These are phyloP conservation scores for Brachionus manjavacas DNA, from an alignment of 1,140 invertebrate genomes.

Conservation along the genomic window DNA sequence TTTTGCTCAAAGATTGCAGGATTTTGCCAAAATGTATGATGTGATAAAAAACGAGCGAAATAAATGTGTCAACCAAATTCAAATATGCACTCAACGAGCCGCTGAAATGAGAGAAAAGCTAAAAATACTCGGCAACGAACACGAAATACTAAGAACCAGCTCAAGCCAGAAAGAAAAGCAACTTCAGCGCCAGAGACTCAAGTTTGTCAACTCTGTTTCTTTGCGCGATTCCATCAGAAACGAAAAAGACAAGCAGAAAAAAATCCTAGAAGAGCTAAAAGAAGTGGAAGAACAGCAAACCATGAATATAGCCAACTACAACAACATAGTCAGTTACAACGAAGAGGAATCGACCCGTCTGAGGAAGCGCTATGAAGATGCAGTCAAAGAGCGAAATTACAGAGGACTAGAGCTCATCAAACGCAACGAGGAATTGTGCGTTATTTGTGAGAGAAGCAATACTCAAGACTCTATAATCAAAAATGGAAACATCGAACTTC, in stretches of 20 bases:
- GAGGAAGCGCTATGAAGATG: slow-evolving; percentile 53
- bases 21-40: slow-evolving; percentile 57
- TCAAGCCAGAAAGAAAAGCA: slow-evolving; percentile 56
- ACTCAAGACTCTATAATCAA: slow-evolving; percentile 53
- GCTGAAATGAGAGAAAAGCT: slow-evolving; percentile 59
- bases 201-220: slow-evolving; percentile 53
- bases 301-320: slow-evolving; percentile 56
- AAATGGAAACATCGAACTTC: slow-evolving; percentile 55
- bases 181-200: slow-evolving; percentile 53
- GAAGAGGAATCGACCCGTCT: slow-evolving; percentile 56
- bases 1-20: slow-evolving; percentile 50
- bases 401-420: slow-evolving; percentile 56
- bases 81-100: slow-evolving; percentile 56
- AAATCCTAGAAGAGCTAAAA: slow-evolving; percentile 52
- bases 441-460: slow-evolving; percentile 44
- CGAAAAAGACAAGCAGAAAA: slow-evolving; percentile 55
- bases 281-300: slow-evolving; percentile 56
- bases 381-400: slow-evolving; percentile 54
- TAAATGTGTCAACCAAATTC: slow-evolving; percentile 58
- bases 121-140: slow-evolving; percentile 57
- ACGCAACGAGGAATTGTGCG: slow-evolving; percentile 57
- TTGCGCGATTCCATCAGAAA: slow-evolving; percentile 54
- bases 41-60: slow-evolving; percentile 58
- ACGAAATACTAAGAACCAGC: slow-evolving; percentile 56
- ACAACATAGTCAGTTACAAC: slow-evolving; percentile 51